These are phyloP conservation scores for Geophilus truncorum DNA, from an alignment of 2,888 invertebrate genomes.

Conservation along the genomic window DNA sequence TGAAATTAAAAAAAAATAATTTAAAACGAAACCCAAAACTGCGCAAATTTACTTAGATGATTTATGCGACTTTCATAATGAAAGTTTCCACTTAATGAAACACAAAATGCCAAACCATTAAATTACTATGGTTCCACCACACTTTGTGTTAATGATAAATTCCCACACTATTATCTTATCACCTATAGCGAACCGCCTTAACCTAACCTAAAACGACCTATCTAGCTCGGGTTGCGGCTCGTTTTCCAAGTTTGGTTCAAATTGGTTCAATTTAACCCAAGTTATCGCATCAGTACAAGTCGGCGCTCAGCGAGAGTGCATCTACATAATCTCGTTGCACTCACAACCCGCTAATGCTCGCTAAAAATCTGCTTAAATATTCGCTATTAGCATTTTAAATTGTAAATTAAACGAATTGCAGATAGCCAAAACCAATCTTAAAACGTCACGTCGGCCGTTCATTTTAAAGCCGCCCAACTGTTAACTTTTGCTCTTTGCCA, in stretches of 20 bases:
- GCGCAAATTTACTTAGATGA: neutral
- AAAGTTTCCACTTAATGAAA: neutral
- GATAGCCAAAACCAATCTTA: no score
- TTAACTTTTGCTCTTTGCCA: no score
- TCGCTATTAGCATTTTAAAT: neutral
- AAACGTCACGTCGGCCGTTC: no score
- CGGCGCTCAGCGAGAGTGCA: neutral
- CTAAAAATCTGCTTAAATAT: neutral
- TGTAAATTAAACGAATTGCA: neutral
- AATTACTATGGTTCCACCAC: neutral
- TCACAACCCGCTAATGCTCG: neutral
- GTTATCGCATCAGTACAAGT: neutral
- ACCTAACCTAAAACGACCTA: neutral
- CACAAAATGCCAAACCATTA: neutral
- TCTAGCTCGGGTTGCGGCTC: neutral
- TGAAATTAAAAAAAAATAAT: neutral
- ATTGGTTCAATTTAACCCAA: neutral
- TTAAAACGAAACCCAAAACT: neutral
- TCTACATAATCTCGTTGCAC: neutral
- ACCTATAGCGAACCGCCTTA: neutral
- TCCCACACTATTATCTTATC: neutral
- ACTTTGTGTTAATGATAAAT: neutral
- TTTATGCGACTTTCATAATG: neutral
- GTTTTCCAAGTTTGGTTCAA: neutral
- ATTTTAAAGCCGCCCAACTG: neutral